These are phyloP conservation scores for Nasonovia ribisnigri DNA, from an alignment of 2,888 invertebrate species.

Conservation along the genomic window DNA sequence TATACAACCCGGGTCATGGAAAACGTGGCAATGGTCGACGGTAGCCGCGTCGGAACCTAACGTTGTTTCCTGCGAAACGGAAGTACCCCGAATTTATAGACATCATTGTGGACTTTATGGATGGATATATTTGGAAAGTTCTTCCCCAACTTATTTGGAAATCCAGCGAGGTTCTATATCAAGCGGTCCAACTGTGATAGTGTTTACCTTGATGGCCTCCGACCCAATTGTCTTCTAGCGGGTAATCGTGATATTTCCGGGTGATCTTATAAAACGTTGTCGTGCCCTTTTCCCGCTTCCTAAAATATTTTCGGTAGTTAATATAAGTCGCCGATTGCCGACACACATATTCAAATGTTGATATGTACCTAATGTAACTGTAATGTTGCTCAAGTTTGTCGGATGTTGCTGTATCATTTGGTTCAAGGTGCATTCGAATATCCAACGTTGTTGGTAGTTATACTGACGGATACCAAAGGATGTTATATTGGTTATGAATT, in stretches of 20 bases:
- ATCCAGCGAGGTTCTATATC: too few species aligned
- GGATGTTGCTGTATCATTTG: not conserved
- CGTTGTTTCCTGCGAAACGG: too few species aligned
- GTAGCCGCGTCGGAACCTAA: too few species aligned
- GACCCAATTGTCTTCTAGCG: not conserved
- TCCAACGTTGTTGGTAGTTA: not conserved
- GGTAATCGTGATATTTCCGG: not conserved
- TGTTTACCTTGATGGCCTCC: not conserved
- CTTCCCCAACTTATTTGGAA: too few species aligned
- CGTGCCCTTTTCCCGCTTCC: not conserved
- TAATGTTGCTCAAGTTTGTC: not conserved
- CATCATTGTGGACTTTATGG: too few species aligned
- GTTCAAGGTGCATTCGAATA: not conserved
- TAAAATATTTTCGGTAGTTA: not conserved
- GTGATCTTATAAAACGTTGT: not conserved
- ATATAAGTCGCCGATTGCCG: not conserved
- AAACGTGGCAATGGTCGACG: too few species aligned
- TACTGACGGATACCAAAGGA: not conserved
- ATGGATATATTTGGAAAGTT: too few species aligned
- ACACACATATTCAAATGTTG: not conserved
- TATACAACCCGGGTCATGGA: too few species aligned
- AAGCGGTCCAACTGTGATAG: too few species aligned
- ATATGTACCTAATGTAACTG: not conserved
- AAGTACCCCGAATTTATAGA: too few species aligned
- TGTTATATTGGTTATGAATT: not conserved